These are phyloP conservation scores for Arctia plantaginis DNA, from an alignment of 2,888 invertebrate genomes.

Conservation along the genomic window DNA sequence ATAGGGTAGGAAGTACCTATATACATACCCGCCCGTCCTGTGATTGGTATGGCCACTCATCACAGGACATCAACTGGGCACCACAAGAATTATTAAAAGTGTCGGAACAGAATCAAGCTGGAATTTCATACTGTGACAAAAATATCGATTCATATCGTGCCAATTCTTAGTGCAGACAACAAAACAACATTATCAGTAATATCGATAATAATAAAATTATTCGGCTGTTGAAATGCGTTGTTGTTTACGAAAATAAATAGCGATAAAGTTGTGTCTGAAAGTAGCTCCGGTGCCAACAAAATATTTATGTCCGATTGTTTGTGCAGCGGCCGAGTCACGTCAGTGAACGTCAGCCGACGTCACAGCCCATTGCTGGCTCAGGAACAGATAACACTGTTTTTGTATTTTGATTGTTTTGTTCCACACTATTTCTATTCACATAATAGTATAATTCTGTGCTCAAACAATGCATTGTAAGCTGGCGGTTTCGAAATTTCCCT, in stretches of 20 bases:
- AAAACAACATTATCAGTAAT: neutral
- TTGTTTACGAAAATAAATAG: constrained; percentile 48
- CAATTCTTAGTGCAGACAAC: neutral
- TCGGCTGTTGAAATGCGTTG: constrained; percentile 30
- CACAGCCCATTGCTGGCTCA: constrained; percentile 15
- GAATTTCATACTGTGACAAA: neutral
- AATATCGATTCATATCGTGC: neutral
- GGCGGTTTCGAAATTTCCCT: neutral
- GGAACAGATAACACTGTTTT: constrained; percentile 7
- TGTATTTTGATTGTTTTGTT: neutral
- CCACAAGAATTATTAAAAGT: too few species aligned
- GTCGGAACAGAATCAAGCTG: neutral
- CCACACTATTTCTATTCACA: neutral
- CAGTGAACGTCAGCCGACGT: constrained; percentile 29
- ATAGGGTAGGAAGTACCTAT: neutral
- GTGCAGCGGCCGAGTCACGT: constrained; percentile 23
- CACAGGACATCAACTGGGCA: neutral
- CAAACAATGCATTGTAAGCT: neutral
- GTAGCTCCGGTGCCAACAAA: constrained; percentile 34
- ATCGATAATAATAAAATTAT: constrained; percentile 3
- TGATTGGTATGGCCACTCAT: neutral
- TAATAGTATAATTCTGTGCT: neutral
- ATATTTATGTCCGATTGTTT: constrained; percentile 31
- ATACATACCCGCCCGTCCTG: too few species aligned
- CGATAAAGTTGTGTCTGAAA: constrained; percentile 26